A percentile compares a stretch with the other conserved stretches of the same genome.
Evolutionary conservation across 2,888 invertebrate species (phyloP).

Genomic region (Calephelis perditalis): DNA sequence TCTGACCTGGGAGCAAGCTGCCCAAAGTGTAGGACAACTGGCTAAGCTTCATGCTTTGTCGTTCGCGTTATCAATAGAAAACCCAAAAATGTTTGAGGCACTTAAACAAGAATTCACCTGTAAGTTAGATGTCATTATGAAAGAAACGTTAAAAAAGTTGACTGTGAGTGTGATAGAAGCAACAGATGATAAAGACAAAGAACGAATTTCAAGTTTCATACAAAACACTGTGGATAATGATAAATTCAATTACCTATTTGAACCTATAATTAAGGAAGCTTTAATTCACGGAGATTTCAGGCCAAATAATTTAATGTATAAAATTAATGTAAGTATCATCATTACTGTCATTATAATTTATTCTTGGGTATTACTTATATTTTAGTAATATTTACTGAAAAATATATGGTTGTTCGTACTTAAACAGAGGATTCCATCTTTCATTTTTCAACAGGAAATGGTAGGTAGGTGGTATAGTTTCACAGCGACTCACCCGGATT

Average conservation of each 20-base stretch:
- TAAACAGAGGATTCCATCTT: no score
- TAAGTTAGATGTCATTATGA: background rate
- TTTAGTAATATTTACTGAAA: no score
- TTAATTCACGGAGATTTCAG: slow-evolving; percentile 40
- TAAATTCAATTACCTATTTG: slow-evolving; percentile 3
- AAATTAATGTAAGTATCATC: background rate
- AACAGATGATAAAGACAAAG: slow-evolving; percentile 11
- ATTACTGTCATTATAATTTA: no score
- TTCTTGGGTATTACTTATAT: no score
- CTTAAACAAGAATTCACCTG: background rate
- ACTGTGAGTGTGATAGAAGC: slow-evolving; percentile 1
- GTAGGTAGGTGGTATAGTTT: no score
- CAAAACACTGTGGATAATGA: slow-evolving; percentile 1
- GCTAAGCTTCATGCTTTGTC: slow-evolving; percentile 49
- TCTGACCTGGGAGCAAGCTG: slow-evolving; percentile 40
- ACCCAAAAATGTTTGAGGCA: slow-evolving; percentile 12
- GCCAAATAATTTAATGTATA: slow-evolving; percentile 39
- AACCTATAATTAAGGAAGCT: slow-evolving; percentile 35
- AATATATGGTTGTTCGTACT: no score
- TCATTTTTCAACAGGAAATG: no score
- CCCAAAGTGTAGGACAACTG: slow-evolving; percentile 33
- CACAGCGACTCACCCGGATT: no score
- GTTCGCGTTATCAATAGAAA: slow-evolving; percentile 34
- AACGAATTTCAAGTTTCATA: background rate
- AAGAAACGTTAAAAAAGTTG: slow-evolving; percentile 2